These are phyloP conservation scores for Cyprinodon diabolis DNA, from an alignment of 2,797 vertebrate species.

Conservation along the genomic window DNA sequence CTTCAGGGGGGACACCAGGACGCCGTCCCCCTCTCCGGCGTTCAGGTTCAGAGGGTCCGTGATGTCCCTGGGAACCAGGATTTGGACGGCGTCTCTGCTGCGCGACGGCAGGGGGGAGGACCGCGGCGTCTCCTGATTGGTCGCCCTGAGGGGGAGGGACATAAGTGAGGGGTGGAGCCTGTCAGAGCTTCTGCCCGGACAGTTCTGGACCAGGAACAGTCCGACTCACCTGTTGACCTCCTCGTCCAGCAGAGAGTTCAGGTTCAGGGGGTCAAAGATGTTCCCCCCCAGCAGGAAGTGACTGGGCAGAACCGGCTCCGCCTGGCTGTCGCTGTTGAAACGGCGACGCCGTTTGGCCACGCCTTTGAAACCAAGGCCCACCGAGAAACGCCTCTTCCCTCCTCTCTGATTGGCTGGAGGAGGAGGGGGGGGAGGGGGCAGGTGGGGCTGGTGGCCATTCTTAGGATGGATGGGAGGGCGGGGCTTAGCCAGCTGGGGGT, in stretches of 20 bases:
- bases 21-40: slow-evolving; percentile 61
- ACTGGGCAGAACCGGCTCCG: slow-evolving; percentile 84
- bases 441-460: slow-evolving; percentile 77
- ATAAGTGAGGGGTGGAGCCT: not conserved
- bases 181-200: too few relatives aligned
- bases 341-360: slow-evolving; percentile 84
- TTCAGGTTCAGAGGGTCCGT: slow-evolving; percentile 90
- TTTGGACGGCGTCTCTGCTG: slow-evolving; percentile 86
- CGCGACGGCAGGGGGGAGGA: slow-evolving; percentile 87
- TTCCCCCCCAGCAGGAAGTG: slow-evolving; percentile 92
- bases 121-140: slow-evolving; percentile 84
- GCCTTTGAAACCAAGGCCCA: slow-evolving; percentile 81
- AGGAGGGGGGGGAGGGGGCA: not conserved
- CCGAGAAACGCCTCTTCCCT: slow-evolving; percentile 81
- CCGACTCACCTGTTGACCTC: slow-evolving; percentile 82
- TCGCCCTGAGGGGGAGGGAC: slow-evolving; percentile 34
- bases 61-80: slow-evolving; percentile 90
- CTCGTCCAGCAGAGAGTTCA: slow-evolving; percentile 92
- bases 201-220: too few relatives aligned
- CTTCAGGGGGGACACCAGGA: slow-evolving; percentile 81
- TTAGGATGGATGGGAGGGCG: slow-evolving; percentile 54
- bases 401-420: slow-evolving; percentile 51
- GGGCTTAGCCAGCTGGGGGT: slow-evolving; percentile 34
- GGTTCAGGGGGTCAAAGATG: slow-evolving; percentile 93
- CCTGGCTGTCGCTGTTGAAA: slow-evolving; percentile 84